Percentiles rank a stretch among this genome's conserved stretches.
phyloP scores from a whole-genome alignment of 2,888 invertebrate species.

The Orchesellides sinensis region DNA sequence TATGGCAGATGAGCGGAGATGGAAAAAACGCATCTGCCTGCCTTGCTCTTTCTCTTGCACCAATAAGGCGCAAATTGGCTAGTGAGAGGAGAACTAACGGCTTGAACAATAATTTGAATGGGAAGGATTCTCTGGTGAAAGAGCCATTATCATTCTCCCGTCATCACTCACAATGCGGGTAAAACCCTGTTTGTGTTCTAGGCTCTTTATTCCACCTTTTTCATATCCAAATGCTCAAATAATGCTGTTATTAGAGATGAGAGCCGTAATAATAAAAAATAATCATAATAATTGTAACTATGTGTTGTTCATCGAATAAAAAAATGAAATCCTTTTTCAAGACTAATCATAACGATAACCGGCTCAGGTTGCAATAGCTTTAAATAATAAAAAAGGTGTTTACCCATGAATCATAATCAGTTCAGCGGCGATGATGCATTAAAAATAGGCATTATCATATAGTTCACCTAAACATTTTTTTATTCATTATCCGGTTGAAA shows the following conservation, averaged over 20 bases:
- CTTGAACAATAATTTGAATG: constrained; percentile 42
- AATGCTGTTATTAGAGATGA: constrained; percentile 18
- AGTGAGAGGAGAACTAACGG: not conserved
- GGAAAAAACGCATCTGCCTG: constrained; percentile 50
- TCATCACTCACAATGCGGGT: constrained; percentile 11
- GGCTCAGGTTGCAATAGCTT: constrained; percentile 48
- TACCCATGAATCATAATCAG: constrained; percentile 11
- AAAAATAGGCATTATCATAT: constrained; percentile 49
- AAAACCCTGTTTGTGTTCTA: not conserved
- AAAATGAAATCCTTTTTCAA: constrained; percentile 27
- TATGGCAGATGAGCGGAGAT: constrained; percentile 49
- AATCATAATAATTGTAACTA: constrained; percentile 36
- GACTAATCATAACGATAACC: constrained; percentile 44
- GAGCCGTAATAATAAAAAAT: constrained; percentile 12
- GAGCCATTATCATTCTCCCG: constrained; percentile 51
- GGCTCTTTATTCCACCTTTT: not conserved
- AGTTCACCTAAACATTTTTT: constrained; percentile 8
- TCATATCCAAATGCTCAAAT: constrained; percentile 19
- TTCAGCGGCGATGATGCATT: constrained; percentile 45
- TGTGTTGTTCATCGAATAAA: too few relatives aligned
- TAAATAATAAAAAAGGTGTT: constrained; percentile 36
- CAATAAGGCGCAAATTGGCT: constrained; percentile 35
- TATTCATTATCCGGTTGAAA: not conserved
- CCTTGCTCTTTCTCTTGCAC: constrained; percentile 1
- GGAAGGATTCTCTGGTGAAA: constrained; percentile 16